Conservation (phyloP, 2,113 vertebrate species). For the Solenodon paradoxus region DNA sequence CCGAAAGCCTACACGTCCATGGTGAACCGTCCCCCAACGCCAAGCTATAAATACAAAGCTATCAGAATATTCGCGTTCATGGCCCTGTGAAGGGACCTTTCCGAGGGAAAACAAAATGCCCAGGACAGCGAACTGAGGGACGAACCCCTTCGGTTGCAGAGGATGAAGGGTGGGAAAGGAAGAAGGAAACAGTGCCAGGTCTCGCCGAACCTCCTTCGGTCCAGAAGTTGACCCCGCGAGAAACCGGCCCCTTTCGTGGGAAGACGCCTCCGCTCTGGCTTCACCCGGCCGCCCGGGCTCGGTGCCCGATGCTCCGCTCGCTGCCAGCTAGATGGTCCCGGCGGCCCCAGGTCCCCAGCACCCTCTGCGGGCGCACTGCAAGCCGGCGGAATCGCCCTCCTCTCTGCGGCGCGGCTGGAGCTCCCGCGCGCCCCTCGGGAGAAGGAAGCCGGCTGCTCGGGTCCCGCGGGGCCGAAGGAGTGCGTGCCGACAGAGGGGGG, state of each 20-base stretch:
- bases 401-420: no score
- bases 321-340: neutral
- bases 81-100: neutral
- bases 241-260: accelerated
- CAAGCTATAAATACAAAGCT: neutral
- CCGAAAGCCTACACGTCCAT: neutral
- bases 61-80: neutral
- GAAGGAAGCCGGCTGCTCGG: neutral
- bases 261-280: no score
- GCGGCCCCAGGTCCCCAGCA: neutral
- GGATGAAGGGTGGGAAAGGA: neutral
- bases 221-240: accelerated
- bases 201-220: neutral
- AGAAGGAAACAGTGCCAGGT: neutral
- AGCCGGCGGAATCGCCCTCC: accelerated
- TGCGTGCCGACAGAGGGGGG: accelerated
- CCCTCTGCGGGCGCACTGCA: no score
- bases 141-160: neutral
- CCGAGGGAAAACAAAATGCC: neutral
- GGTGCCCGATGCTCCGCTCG: accelerated
- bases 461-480: neutral
- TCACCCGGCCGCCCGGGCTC: accelerated
- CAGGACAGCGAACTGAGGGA: no score
- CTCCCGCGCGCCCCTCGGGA: neutral
- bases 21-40: no score